phyloP scores from a whole-genome alignment of 2,113 vertebrate species.

The Pelvicachromis taeniatus region DNA sequence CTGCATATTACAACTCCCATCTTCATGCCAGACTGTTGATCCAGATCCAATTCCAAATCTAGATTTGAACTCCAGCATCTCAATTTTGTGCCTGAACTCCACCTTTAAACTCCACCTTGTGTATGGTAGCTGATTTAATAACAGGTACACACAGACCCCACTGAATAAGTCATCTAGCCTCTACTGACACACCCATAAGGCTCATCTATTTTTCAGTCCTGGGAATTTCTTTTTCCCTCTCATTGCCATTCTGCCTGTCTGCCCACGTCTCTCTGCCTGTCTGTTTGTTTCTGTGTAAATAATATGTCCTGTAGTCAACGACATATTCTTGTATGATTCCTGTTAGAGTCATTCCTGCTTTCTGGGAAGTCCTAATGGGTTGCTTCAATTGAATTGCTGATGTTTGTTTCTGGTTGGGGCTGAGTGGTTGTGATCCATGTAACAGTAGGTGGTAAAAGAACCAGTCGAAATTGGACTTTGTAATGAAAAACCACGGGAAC shows the following conservation, averaged over 20 bases:
- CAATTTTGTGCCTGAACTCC: neutral
- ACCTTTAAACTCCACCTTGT: conserved; percentile 24
- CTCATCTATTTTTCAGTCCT: conserved; percentile 72
- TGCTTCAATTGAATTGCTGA: conserved; percentile 8
- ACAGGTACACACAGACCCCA: conserved; percentile 47
- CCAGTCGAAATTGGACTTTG: neutral
- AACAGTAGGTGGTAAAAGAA: neutral
- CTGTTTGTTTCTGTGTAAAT: neutral
- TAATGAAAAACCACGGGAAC: conserved; percentile 1
- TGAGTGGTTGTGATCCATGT: neutral
- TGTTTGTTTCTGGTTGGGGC: neutral
- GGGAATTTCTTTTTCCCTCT: conserved; percentile 41
- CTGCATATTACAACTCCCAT: conserved; percentile 28
- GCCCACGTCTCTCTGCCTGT: neutral
- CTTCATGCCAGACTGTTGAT: conserved; percentile 6
- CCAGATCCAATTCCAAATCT: conserved; percentile 12
- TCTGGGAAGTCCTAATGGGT: neutral
- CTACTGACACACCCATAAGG: conserved; percentile 52
- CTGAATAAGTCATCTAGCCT: conserved; percentile 70
- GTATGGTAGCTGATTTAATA: conserved; percentile 55
- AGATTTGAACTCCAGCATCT: conserved; percentile 8
- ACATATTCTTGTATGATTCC: conserved; percentile 12
- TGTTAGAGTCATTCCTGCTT: neutral
- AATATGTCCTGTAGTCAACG: neutral
- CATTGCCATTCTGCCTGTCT: neutral